Percentiles rank a stretch among this genome's conserved stretches.
phyloP scores from a whole-genome alignment of 30 jellyfish, hydroid and myxozoan species.

The Pelagia noctiluca region DNA sequence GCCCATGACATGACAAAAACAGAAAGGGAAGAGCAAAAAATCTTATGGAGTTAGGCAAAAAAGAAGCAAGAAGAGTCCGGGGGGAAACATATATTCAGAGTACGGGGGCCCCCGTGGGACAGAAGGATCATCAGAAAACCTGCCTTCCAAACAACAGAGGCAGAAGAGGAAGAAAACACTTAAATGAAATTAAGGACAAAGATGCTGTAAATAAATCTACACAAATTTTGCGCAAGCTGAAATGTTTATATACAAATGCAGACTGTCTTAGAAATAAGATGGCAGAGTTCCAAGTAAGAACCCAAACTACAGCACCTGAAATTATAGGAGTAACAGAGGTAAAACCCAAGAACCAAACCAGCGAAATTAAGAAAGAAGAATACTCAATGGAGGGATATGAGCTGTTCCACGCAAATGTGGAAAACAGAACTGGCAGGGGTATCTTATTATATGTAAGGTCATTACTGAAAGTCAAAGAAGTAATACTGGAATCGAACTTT shows the following conservation, averaged over 20 bases:
- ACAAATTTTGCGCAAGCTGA: neutral
- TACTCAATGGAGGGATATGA: neutral
- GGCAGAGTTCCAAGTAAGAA: neutral
- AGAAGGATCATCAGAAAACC: neutral
- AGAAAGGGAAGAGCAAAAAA: neutral
- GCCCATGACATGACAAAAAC: neutral
- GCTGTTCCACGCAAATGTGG: neutral
- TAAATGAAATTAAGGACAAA: neutral
- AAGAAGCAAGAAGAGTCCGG: neutral
- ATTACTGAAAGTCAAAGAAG: neutral
- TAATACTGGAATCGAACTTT: neutral
- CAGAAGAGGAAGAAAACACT: too few relatives aligned
- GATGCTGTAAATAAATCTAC: neutral
- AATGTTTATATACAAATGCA: conserved; percentile 1
- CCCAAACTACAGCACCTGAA: neutral
- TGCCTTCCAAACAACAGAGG: too few relatives aligned
- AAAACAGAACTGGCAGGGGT: neutral
- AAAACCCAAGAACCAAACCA: neutral
- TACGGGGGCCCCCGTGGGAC: conserved; percentile 6
- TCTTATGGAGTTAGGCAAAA: neutral
- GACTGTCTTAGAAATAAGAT: neutral
- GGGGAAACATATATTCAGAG: neutral
- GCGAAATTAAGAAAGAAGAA: neutral
- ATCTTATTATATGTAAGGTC: neutral
- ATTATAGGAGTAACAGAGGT: neutral